Percentiles rank a stretch among this genome's conserved stretches.
Evolutionary conservation across 1,140 invertebrate genomes (phyloP).

Genomic region (Drosophila bocki): DNA sequence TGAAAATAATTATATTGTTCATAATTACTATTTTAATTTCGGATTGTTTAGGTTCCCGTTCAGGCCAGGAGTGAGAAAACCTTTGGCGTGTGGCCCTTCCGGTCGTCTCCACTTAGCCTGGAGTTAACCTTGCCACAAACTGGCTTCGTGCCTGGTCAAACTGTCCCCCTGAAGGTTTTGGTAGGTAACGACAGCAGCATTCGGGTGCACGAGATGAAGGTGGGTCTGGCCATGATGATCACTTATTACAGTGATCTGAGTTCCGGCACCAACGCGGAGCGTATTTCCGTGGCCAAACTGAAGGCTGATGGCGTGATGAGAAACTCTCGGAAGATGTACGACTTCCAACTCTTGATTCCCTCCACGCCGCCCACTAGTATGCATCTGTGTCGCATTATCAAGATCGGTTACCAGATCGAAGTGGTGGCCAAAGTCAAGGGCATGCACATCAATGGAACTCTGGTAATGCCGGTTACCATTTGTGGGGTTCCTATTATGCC

Average conservation of each 20-base stretch:
- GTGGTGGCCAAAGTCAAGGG: conserved; percentile 85
- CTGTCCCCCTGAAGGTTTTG: conserved; percentile 57
- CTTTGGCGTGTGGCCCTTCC: conserved; percentile 74
- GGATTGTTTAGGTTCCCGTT: conserved; percentile 19
- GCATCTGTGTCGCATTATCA: conserved; percentile 89
- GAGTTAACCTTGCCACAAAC: conserved; percentile 65
- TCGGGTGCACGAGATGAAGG: conserved; percentile 85
- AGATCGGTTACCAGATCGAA: conserved; percentile 89
- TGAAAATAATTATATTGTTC: background rate
- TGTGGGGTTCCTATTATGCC: conserved; percentile 86
- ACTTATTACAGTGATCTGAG: conserved; percentile 85
- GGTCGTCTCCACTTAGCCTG: conserved; percentile 59
- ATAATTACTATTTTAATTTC: background rate
- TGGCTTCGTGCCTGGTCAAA: conserved; percentile 75
- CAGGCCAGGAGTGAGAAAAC: conserved; percentile 60
- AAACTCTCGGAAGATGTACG: conserved; percentile 55
- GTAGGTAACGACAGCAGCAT: conserved; percentile 85
- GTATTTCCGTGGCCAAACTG: conserved; percentile 86
- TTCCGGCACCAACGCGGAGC: conserved; percentile 86
- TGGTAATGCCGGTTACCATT: conserved; percentile 86
- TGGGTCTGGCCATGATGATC: conserved; percentile 86
- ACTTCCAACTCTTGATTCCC: conserved; percentile 87
- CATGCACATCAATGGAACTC: conserved; percentile 85
- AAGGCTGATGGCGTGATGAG: conserved; percentile 86
- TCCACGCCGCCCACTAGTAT: conserved; percentile 90